Base-by-base conservation (phyloP, 92 coral and sea anemone genomes). In the Blastomussa wellsi region DNA sequence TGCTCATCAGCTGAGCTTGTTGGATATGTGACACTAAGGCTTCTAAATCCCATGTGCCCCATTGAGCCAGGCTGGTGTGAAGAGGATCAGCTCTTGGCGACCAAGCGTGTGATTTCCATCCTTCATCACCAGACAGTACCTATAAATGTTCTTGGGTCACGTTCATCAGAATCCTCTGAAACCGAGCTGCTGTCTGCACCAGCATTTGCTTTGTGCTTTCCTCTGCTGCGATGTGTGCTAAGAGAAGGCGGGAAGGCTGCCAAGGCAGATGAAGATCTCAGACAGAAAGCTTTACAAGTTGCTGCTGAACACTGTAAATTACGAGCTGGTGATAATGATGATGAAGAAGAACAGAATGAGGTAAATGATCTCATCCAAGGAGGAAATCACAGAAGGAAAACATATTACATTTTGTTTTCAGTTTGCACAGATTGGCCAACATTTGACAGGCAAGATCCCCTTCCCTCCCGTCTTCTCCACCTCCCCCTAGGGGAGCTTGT, bases 161-260 rank as follows among this genome's bases (percentile, higher is more conserved):
- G 70, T 48, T 24, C 82, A 24, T 60, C 64, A 15, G 79, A 83
- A n/a, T 65, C 72, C 10, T 68, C 7, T 44, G 49, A 44, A 14
- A 33, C 41, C 8, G 71, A 77, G 55, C 94, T 91, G 10, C 91
- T 96, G 19, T 74, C 92, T 4, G 94, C 98, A 4, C 92, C 99
- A 7, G 93, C 95, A 36, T 96, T 96, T 53, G 90, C 97, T 16
- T 96, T 89, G 90, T 96, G 99, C 60, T 96, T 96, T 67, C 91
- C 99, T 44, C 76, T 96, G 77, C 91, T 96, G 39, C 88, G 87
- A 72, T 91, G 92, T 68, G 85, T 96, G 69, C 81, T 96, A 55
- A 86, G 88, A 83, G 88, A 86, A 47, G 92, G 96, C 33, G 98
- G 98, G 16, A 86, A 88, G 79, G 91, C 89, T 26, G 92, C 92